Conservation (phyloP, 2,113 vertebrate species). For the Zosterops japonicus region DNA sequence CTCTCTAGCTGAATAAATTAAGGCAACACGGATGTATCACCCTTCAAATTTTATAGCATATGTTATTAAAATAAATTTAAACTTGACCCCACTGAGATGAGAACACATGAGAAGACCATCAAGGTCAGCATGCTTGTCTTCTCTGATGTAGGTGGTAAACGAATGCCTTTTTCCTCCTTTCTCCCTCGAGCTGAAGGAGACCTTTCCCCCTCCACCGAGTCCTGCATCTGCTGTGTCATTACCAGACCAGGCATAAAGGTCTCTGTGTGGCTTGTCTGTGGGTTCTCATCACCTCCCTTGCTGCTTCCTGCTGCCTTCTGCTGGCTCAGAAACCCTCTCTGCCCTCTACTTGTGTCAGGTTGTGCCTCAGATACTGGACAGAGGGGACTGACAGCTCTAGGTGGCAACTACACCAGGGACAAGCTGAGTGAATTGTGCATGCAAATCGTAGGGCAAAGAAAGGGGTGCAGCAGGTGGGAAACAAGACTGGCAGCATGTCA, state of each 20-base stretch:
- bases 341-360: not conserved
- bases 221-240: not conserved
- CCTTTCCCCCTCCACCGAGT: not conserved
- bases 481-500: not conserved
- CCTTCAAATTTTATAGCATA: not conserved
- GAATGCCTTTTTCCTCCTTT: not conserved
- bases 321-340: not conserved
- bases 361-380: not conserved
- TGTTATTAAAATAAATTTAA: not conserved
- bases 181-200: not conserved
- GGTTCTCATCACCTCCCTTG: not conserved
- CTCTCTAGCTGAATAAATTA: conserved; percentile 39
- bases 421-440: not conserved
- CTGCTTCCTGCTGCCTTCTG: not conserved
- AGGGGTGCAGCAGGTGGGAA: not conserved
- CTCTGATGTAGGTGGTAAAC: not conserved
- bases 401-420: not conserved
- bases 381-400: not conserved
- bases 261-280: not conserved
- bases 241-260: not conserved
- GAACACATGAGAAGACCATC: not conserved
- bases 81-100: not conserved
- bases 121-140: not conserved
- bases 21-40: not conserved
- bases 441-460: not conserved